Conservation (phyloP, 2,113 vertebrate genomes). For the Neofelis nebulosa region DNA sequence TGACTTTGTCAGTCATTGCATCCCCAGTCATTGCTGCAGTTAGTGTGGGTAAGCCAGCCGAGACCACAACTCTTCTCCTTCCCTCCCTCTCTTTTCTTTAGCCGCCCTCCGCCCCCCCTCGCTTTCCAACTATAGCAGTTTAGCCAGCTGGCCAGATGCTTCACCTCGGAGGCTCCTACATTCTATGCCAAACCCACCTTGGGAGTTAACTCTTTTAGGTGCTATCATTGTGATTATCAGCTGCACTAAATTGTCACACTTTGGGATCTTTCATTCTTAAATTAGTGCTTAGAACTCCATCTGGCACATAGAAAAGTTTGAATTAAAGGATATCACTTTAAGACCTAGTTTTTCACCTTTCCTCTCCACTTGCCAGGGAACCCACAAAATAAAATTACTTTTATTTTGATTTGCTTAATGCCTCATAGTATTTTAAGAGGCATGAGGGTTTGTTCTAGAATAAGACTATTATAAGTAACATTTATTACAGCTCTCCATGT, state of each 20-base stretch:
- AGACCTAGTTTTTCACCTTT: slow-evolving; percentile 14
- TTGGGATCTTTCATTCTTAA: slow-evolving; percentile 17
- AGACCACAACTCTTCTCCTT: background rate
- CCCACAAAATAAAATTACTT: slow-evolving; percentile 32
- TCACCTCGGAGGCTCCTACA: background rate
- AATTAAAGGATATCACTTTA: slow-evolving; percentile 43
- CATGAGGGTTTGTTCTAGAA: slow-evolving; percentile 42
- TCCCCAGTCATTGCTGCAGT: slow-evolving; percentile 98
- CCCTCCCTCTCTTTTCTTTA: too few species aligned
- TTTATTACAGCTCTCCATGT: slow-evolving; percentile 25
- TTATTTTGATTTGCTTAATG: slow-evolving; percentile 45
- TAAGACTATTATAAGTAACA: slow-evolving; percentile 34
- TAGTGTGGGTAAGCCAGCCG: slow-evolving; percentile 92
- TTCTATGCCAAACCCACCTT: background rate
- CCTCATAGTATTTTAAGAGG: slow-evolving; percentile 32
- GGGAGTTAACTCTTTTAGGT: background rate
- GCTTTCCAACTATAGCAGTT: background rate
- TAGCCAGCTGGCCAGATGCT: background rate
- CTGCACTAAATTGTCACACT: background rate
- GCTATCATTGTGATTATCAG: slow-evolving; percentile 6
- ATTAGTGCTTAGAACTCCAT: background rate
- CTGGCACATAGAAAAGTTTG: background rate
- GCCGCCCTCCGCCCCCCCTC: background rate
- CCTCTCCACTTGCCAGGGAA: background rate
- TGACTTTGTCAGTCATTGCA: slow-evolving; percentile 96